Evolutionary conservation across 2,797 vertebrate species (phyloP).

Genomic region (Chlorospingus flavigularis): DNA sequence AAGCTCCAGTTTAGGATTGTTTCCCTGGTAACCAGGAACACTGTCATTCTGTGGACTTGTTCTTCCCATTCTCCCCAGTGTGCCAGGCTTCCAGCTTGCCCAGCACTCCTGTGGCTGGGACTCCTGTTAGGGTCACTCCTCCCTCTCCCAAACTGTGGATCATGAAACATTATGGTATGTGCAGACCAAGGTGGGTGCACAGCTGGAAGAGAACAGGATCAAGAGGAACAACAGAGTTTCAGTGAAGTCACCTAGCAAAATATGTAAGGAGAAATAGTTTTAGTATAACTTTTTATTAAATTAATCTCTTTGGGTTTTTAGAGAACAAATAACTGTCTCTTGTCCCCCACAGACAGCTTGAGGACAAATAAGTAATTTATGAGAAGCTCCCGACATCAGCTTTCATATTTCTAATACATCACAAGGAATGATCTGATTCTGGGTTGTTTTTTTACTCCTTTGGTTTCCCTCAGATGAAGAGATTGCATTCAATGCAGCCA

Average conservation of each 20-base stretch:
- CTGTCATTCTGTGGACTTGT: constrained; percentile 39
- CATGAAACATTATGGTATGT: not conserved
- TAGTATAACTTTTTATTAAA: not conserved
- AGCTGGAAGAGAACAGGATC: not conserved
- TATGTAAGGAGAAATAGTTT: not conserved
- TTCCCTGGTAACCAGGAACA: constrained; percentile 62
- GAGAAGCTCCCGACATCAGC: not conserved
- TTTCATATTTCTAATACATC: not conserved
- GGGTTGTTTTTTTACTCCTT: rapidly evolving
- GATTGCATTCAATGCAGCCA: not conserved
- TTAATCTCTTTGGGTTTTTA: not conserved
- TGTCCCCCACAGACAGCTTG: not conserved
- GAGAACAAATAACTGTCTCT: not conserved
- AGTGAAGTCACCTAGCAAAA: not conserved
- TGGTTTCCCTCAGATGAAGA: not conserved
- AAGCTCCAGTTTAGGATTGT: constrained; percentile 28
- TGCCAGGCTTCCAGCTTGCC: constrained; percentile 9
- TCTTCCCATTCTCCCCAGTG: not conserved
- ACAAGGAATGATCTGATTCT: not conserved
- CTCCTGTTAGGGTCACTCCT: not conserved
- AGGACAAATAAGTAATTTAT: not conserved
- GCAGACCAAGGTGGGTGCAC: not conserved
- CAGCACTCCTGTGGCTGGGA: not conserved
- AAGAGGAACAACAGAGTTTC: not conserved
- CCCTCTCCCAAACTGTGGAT: not conserved